Conservation (phyloP, 2,113 vertebrate genomes). For the Dasyornis broadbenti region DNA sequence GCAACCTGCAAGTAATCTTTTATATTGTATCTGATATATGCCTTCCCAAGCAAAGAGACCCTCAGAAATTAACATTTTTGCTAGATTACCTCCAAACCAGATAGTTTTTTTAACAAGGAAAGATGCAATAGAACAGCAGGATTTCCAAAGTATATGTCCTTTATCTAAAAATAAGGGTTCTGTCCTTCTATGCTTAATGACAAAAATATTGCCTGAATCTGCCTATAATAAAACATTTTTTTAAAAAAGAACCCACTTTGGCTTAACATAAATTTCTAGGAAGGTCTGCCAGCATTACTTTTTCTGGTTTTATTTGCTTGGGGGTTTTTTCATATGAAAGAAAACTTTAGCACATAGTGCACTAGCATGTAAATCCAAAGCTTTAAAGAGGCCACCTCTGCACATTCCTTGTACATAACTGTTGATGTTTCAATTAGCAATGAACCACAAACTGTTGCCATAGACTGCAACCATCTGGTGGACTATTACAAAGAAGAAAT, state of each 20-base stretch:
- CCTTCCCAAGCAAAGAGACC: not conserved
- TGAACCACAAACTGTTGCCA: slow-evolving; percentile 34
- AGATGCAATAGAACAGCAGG: not conserved
- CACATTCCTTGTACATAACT: not conserved
- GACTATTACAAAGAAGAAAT: not conserved
- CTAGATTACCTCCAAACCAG: not conserved
- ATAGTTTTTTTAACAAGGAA: not conserved
- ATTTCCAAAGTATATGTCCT: not conserved
- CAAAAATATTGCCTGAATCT: not conserved
- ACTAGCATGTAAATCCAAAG: not conserved
- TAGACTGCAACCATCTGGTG: slow-evolving; percentile 39
- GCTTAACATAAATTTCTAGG: not conserved
- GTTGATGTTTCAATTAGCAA: slow-evolving; percentile 46
- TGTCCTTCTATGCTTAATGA: not conserved
- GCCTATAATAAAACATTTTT: not conserved
- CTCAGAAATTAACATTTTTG: not conserved
- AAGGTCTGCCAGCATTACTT: not conserved
- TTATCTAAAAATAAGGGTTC: not conserved
- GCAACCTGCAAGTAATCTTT: not conserved
- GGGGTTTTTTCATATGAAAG: not conserved
- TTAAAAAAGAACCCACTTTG: not conserved
- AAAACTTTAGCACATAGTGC: not conserved
- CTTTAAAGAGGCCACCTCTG: not conserved
- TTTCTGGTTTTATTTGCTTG: not conserved
- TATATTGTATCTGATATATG: not conserved